These are phyloP conservation scores for Anarrhichthys ocellatus DNA, from an alignment of 2,113 vertebrate genomes.

Conservation along the genomic window DNA sequence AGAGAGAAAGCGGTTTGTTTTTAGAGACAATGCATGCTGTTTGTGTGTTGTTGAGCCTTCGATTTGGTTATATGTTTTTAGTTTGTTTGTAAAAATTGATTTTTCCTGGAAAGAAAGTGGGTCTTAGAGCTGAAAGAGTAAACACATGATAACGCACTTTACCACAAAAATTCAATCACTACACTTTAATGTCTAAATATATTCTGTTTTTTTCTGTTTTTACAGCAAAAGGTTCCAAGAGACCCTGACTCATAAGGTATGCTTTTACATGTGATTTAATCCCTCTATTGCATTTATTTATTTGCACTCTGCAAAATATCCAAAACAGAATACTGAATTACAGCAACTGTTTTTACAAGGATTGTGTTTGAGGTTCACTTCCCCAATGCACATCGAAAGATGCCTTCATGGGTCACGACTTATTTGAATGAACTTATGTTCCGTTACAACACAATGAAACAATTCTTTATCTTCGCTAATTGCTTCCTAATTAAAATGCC, in stretches of 20 bases:
- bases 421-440: constrained; percentile 3
- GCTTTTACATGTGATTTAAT: constrained; percentile 52
- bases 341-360: constrained; percentile 3
- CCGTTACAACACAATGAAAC: neutral
- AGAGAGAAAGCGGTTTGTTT: constrained; percentile 7
- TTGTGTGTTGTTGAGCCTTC: constrained; percentile 26
- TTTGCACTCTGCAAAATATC: constrained; percentile 32
- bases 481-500: neutral
- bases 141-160: constrained; percentile 2
- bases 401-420: neutral
- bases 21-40: constrained; percentile 1
- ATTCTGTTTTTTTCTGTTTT: constrained; percentile 32
- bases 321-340: constrained; percentile 27
- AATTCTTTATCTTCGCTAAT: neutral
- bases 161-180: neutral
- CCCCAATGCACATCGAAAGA: neutral
- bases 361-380: constrained; percentile 7
- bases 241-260: constrained; percentile 94
- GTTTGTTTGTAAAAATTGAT: constrained; percentile 27
- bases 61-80: constrained; percentile 13
- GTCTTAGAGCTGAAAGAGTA: neutral
- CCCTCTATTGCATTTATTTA: constrained; percentile 27
- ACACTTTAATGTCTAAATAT: neutral
- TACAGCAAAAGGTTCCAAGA: constrained; percentile 90
- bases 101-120: neutral